A percentile compares a stretch with the other conserved stretches of the same genome.
These are phyloP conservation scores for Camponotus vicinus DNA, from an alignment of 1,140 invertebrate genomes.

Conservation along the genomic window DNA sequence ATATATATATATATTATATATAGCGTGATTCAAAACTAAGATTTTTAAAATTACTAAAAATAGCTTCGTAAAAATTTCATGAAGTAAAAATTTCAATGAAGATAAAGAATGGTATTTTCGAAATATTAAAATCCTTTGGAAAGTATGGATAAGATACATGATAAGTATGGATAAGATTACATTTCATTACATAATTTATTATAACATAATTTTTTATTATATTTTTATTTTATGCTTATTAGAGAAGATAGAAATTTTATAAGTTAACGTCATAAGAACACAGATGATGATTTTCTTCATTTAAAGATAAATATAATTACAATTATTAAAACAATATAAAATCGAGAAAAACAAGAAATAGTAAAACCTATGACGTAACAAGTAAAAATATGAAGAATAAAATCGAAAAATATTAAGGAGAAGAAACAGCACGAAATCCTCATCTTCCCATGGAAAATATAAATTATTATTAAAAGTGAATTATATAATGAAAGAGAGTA, in stretches of 20 bases:
- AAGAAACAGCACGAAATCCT: too few relatives aligned
- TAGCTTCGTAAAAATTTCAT: not conserved
- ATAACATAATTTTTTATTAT: too few relatives aligned
- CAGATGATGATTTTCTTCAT: not conserved
- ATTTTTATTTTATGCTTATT: not conserved
- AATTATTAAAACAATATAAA: conserved; percentile 6
- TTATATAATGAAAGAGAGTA: not conserved
- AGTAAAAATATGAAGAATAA: conserved; percentile 5
- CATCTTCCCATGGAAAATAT: not conserved
- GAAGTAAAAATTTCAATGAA: not conserved
- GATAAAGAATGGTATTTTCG: not conserved
- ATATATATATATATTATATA: too few relatives aligned
- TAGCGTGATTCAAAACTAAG: not conserved
- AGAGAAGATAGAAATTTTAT: conserved; percentile 20
- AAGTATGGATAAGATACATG: not conserved
- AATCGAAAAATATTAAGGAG: not conserved
- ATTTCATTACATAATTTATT: not conserved
- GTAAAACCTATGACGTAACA: not conserved
- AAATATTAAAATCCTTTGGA: conserved; percentile 9
- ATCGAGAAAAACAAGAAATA: not conserved
- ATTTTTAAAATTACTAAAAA: conserved; percentile 4
- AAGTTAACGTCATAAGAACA: not conserved
- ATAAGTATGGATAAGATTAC: not conserved
- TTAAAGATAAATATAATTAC: conserved; percentile 21
- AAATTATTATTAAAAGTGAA: not conserved